A percentile compares a stretch with the other conserved stretches of the same genome.
phyloP scores from a whole-genome alignment of 2,797 vertebrate genomes.

The Podarcis siculus region DNA sequence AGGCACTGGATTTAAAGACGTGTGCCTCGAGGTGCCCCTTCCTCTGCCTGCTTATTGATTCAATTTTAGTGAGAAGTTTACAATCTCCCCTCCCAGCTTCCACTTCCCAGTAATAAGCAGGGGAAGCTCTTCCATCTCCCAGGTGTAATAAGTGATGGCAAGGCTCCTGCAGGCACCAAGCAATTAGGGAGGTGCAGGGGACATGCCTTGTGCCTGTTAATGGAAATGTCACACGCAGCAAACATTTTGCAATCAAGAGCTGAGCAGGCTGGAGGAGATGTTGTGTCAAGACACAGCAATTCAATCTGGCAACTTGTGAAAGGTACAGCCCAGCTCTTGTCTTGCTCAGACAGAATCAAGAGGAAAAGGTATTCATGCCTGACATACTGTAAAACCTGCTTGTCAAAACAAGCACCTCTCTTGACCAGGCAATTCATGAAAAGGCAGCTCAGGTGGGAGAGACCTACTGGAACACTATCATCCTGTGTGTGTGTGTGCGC shows the following conservation, averaged over 20 bases:
- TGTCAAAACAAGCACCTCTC: not conserved
- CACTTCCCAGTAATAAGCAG: not conserved
- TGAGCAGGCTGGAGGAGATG: not conserved
- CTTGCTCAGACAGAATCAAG: conserved; percentile 19
- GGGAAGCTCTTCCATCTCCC: not conserved
- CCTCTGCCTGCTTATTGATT: not conserved
- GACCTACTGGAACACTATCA: accelerated
- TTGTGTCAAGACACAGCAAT: not conserved
- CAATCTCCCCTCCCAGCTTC: too few relatives aligned
- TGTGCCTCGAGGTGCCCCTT: too few relatives aligned
- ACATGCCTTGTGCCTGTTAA: conserved; percentile 20
- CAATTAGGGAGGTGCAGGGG: conserved; percentile 6
- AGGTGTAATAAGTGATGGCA: not conserved
- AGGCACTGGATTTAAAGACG: not conserved
- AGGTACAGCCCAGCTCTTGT: conserved; percentile 36
- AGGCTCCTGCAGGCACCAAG: conserved; percentile 18
- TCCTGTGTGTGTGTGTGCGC: accelerated
- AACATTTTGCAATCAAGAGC: conserved; percentile 13
- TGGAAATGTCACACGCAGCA: conserved; percentile 58
- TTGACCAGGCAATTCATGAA: not conserved
- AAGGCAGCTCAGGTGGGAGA: not conserved
- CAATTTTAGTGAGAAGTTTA: not conserved
- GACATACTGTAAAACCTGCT: conserved; percentile 5
- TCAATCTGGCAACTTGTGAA: conserved; percentile 8
- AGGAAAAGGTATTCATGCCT: conserved; percentile 2